Percentiles rank a stretch among this genome's conserved stretches.
Conservation (phyloP, 1,140 invertebrate genomes). For the Drosophila guanche region DNA sequence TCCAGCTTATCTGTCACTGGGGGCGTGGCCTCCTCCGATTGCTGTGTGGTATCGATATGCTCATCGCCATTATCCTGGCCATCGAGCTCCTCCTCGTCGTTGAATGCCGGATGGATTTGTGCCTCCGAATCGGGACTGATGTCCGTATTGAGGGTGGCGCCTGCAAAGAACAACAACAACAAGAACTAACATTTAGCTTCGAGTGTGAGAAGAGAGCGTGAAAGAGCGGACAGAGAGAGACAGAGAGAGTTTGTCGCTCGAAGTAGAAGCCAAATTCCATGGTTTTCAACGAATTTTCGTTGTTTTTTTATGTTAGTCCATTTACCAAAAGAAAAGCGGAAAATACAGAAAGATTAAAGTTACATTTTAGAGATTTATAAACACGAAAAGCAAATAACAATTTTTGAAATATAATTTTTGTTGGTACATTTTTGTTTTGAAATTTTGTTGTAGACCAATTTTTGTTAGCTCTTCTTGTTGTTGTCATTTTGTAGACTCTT, state of each 20-base stretch:
- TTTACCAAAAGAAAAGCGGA: conserved; percentile 59
- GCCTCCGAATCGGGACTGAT: conserved; percentile 83
- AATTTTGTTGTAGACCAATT: conserved; percentile 34
- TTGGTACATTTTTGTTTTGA: conserved; percentile 11
- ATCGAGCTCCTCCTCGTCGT: conserved; percentile 77
- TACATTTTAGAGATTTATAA: conserved; percentile 17
- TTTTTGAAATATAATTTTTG: conserved; percentile 9
- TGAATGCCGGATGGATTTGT: conserved; percentile 77
- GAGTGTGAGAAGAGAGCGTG: conserved; percentile 32
- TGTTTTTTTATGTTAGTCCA: conserved; percentile 54
- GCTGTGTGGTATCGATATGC: conserved; percentile 81
- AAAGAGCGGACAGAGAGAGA: conserved; percentile 2
- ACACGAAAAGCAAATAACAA: conserved; percentile 46
- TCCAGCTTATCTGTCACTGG: conserved; percentile 82
- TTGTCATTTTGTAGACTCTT: conserved; percentile 75
- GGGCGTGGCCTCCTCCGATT: conserved; percentile 78
- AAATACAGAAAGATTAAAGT: conserved; percentile 24
- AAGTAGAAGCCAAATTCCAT: conserved; percentile 42
- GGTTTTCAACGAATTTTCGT: conserved; percentile 13
- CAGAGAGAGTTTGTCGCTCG: conserved; percentile 13
- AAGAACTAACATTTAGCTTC: conserved; percentile 83
- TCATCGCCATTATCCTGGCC: conserved; percentile 78
- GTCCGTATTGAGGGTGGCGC: conserved; percentile 82
- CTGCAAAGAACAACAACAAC: conserved; percentile 83
- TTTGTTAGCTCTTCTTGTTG: conserved; percentile 82